A percentile compares a stretch with the other conserved stretches of the same genome.
Conservation (phyloP, 2,888 invertebrate genomes). For the Tortrix viridana region DNA sequence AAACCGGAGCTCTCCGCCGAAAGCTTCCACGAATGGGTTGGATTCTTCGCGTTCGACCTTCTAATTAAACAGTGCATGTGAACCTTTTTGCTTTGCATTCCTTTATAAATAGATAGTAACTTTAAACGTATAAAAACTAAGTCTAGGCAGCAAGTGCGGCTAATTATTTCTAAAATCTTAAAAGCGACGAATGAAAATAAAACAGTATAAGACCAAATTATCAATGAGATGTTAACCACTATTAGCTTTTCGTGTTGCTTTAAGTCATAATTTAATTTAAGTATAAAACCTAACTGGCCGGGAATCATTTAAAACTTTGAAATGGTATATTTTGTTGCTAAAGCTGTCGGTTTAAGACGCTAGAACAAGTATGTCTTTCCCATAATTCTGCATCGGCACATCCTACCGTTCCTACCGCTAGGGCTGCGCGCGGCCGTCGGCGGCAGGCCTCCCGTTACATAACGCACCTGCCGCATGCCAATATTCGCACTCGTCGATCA, state of each 20-base stretch:
- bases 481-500: conserved; percentile 63
- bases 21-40: conserved; percentile 54
- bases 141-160: background rate
- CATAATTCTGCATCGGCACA: conserved; percentile 10
- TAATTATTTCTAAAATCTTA: background rate
- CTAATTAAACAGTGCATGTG: conserved; percentile 63
- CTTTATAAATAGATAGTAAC: too few relatives aligned
- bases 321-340: too few relatives aligned
- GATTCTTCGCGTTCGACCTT: conserved; percentile 57
- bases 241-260: too few relatives aligned
- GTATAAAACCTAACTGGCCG: too few relatives aligned
- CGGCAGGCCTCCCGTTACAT: conserved; percentile 66
- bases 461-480: conserved; percentile 71
- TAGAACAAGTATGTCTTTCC: conserved; percentile 1
- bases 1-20: conserved; percentile 45
- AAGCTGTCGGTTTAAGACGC: too few relatives aligned
- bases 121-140: conserved; percentile 10
- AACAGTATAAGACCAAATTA: too few relatives aligned
- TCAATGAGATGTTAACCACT: too few relatives aligned
- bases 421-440: conserved; percentile 29
- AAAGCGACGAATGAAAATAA: background rate
- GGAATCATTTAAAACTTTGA: too few relatives aligned
- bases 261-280: too few relatives aligned
- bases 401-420: conserved; percentile 31
- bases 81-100: conserved; percentile 49